These are phyloP conservation scores for Ophion slaviceki DNA, from an alignment of 2,888 invertebrate species.

Conservation along the genomic window DNA sequence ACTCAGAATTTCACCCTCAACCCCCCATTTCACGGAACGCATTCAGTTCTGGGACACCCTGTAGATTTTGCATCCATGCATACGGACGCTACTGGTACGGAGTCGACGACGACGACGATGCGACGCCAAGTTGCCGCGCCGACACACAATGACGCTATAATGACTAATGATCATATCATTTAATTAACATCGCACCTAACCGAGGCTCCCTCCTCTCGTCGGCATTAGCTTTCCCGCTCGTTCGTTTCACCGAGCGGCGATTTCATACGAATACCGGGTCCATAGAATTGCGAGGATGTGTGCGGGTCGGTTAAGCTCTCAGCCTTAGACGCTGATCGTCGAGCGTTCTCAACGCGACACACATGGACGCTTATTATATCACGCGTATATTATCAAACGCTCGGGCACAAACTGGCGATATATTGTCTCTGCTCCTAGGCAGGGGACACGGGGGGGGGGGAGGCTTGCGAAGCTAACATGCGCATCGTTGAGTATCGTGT, in stretches of 20 bases:
- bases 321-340: slow-evolving; percentile 55
- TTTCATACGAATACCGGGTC: neutral
- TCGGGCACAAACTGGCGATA: slow-evolving; percentile 59
- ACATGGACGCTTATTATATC: slow-evolving; percentile 78
- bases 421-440: slow-evolving; percentile 15
- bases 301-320: slow-evolving; percentile 33
- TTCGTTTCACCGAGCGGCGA: slow-evolving; percentile 27
- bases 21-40: too few relatives aligned
- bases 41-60: too few relatives aligned
- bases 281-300: neutral
- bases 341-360: slow-evolving; percentile 46
- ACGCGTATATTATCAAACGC: slow-evolving; percentile 74
- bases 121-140: slow-evolving; percentile 74
- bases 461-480: neutral
- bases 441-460: neutral
- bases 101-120: slow-evolving; percentile 48
- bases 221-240: slow-evolving; percentile 65
- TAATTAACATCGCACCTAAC: slow-evolving; percentile 83
- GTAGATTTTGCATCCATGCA: neutral
- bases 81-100: neutral
- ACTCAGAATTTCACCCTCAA: too few relatives aligned
- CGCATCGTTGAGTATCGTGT: neutral
- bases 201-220: slow-evolving; percentile 78
- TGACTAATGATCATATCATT: slow-evolving; percentile 84
- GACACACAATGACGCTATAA: slow-evolving; percentile 81